These are phyloP conservation scores for Protonibea diacanthus DNA, from an alignment of 2,797 vertebrate species.

Conservation along the genomic window DNA sequence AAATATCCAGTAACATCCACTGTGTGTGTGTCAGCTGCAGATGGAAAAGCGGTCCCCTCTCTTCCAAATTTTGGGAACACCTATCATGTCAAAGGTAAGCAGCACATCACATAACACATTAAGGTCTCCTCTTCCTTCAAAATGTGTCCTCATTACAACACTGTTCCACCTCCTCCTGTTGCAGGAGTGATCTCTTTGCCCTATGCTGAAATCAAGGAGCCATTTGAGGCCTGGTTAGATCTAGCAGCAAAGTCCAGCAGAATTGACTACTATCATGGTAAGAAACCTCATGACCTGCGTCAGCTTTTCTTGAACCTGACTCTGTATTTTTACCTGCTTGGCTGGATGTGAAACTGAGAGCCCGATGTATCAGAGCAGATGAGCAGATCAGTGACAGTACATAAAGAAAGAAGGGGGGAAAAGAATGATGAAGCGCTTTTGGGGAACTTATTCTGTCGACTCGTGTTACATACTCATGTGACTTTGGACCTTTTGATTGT, in stretches of 20 bases:
- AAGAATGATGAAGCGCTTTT: constrained; percentile 11
- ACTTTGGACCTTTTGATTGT: neutral
- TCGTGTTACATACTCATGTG: constrained; percentile 33
- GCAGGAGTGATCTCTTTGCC: constrained; percentile 87
- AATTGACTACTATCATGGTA: constrained; percentile 86
- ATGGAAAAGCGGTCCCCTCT: constrained; percentile 67
- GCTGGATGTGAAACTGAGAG: constrained; percentile 64
- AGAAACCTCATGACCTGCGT: neutral
- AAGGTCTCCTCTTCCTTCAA: neutral
- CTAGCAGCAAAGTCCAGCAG: constrained; percentile 80
- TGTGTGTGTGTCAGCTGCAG: constrained; percentile 46
- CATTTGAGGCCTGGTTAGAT: constrained; percentile 90
- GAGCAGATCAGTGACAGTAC: constrained; percentile 27
- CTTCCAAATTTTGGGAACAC: constrained; percentile 75
- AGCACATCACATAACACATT: neutral
- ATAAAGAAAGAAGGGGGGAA: constrained; percentile 60
- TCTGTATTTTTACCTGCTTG: constrained; percentile 1
- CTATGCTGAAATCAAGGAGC: constrained; percentile 90
- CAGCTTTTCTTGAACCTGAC: constrained; percentile 13
- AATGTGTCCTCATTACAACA: neutral
- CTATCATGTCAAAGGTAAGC: constrained; percentile 80
- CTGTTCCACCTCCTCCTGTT: constrained; percentile 4
- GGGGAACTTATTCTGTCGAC: neutral
- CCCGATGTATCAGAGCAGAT: constrained; percentile 53
- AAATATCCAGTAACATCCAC: no score